Evolutionary conservation across 1,140 invertebrate species (phyloP).

Genomic region (Bicyclus anynana): DNA sequence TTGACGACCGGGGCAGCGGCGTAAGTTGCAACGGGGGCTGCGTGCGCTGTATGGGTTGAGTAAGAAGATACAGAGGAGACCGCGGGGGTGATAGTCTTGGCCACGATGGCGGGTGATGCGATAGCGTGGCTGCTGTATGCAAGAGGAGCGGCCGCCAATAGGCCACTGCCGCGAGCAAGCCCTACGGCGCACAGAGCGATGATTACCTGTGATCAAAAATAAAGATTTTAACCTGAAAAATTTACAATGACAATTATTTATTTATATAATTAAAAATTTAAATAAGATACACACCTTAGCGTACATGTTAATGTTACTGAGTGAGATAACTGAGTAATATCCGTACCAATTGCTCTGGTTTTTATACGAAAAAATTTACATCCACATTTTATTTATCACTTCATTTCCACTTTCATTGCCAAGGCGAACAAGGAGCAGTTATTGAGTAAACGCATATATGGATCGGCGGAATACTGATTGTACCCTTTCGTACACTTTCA

Average conservation of each 20-base stretch:
- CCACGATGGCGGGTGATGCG: constrained; percentile 27
- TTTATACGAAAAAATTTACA: constrained; percentile 20
- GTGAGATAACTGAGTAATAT: constrained; percentile 13
- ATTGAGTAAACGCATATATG: constrained; percentile 14
- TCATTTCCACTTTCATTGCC: constrained; percentile 19
- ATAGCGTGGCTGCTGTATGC: constrained; percentile 37
- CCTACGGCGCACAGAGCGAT: constrained; percentile 42
- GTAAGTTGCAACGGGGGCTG: constrained; percentile 34
- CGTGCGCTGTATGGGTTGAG: constrained; percentile 42
- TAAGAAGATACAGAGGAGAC: constrained; percentile 41
- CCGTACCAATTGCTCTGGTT: constrained; percentile 8
- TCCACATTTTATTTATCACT: constrained; percentile 1
- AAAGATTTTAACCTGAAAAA: too few species aligned
- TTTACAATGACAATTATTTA: neutral
- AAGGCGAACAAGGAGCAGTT: constrained; percentile 11
- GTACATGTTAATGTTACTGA: constrained; percentile 20
- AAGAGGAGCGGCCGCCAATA: constrained; percentile 29
- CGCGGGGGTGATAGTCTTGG: constrained; percentile 36
- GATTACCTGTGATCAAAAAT: constrained; percentile 32
- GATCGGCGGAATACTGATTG: neutral
- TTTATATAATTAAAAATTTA: neutral
- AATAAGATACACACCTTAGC: constrained; percentile 17
- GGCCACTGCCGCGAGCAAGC: constrained; percentile 36
- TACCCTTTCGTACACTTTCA: constrained; percentile 17
- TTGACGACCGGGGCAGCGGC: constrained; percentile 30